phyloP scores from a whole-genome alignment of 2,888 invertebrate species.

The Eurytoma californica region DNA sequence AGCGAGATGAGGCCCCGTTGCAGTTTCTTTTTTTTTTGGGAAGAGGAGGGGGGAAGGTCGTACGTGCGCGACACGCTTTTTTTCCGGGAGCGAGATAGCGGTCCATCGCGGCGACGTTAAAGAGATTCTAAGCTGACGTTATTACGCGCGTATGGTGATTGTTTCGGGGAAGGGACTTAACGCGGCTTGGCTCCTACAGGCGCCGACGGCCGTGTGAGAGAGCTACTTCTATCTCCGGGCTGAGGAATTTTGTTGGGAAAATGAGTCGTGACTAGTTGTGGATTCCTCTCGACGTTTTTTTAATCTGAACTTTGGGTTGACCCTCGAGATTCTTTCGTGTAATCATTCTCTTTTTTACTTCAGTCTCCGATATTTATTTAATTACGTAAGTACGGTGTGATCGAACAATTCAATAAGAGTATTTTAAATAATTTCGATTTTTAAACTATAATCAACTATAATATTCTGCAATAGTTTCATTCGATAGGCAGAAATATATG shows the following conservation, averaged over 20 bases:
- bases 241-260: conserved; percentile 40
- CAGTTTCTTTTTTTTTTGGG: not conserved
- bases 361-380: too few relatives aligned
- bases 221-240: not conserved
- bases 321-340: too few relatives aligned
- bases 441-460: too few relatives aligned
- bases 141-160: conserved; percentile 46
- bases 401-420: too few relatives aligned
- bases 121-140: conserved; percentile 36
- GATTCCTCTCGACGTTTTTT: conserved; percentile 21
- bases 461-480: too few relatives aligned
- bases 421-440: too few relatives aligned
- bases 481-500: too few relatives aligned
- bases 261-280: conserved; percentile 12
- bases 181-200: too few relatives aligned
- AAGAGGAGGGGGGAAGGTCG: not conserved
- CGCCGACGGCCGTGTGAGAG: conserved; percentile 3
- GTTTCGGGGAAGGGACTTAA: conserved; percentile 42
- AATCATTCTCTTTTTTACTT: too few relatives aligned
- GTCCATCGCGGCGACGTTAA: conserved; percentile 18
- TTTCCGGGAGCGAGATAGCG: not conserved
- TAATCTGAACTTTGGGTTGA: not conserved
- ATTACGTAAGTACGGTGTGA: too few relatives aligned
- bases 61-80: conserved; percentile 14
- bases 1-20: not conserved